Evolutionary conservation across 2,888 invertebrate genomes (phyloP).

Genomic region (Sminthurides aquaticus): DNA sequence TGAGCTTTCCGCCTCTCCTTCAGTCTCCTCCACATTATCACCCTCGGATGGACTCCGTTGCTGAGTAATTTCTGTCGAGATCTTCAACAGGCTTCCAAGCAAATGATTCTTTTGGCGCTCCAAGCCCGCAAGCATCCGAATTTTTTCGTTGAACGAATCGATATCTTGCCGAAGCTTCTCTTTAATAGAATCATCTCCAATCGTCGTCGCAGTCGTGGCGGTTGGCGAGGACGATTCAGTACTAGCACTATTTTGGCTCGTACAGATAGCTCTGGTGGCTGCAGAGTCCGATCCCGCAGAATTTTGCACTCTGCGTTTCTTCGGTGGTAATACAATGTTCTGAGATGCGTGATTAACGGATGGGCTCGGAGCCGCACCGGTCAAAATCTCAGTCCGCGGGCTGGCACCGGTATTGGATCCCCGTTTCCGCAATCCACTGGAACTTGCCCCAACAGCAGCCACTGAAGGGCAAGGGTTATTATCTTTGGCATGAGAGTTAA

Average conservation of each 20-base stretch:
- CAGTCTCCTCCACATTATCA: not conserved
- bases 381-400: not conserved
- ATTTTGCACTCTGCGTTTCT: slow-evolving; percentile 33
- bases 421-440: not conserved
- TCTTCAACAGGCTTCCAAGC: slow-evolving; percentile 30
- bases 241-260: not conserved
- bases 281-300: not conserved
- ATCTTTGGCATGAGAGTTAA: slow-evolving; percentile 6
- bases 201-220: slow-evolving; percentile 11
- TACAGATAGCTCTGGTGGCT: not conserved
- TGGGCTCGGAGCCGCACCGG: not conserved
- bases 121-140: slow-evolving; percentile 31
- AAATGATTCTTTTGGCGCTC: slow-evolving; percentile 34
- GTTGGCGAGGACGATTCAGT: not conserved
- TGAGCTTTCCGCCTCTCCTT: slow-evolving; percentile 2
- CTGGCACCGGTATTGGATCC: not conserved
- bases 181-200: slow-evolving; percentile 29
- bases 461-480: not conserved
- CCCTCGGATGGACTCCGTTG: not conserved
- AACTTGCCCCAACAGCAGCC: not conserved
- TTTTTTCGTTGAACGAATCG: slow-evolving; percentile 33
- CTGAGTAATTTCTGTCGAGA: slow-evolving; percentile 24
- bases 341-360: not conserved
- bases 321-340: slow-evolving; percentile 31
- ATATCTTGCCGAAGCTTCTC: slow-evolving; percentile 37